Conservation (phyloP, 2,888 invertebrate species). For the Apodemia zela region DNA sequence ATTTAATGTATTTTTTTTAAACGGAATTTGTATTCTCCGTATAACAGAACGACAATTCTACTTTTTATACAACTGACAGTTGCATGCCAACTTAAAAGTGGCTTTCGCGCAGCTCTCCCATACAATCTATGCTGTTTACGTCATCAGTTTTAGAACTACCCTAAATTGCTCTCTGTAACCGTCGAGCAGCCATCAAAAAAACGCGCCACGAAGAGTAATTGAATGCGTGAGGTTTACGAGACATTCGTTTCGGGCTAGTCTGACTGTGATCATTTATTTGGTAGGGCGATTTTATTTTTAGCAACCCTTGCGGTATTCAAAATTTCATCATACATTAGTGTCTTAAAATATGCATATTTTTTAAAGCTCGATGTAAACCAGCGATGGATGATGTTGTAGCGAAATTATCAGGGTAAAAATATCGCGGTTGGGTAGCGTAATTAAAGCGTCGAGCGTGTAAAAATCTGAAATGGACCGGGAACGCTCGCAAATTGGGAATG, state of each 20-base stretch:
- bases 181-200: constrained; percentile 32
- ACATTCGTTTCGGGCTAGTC: constrained; percentile 41
- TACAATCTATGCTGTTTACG: constrained; percentile 5
- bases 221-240: constrained; percentile 47
- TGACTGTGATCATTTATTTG: constrained; percentile 39
- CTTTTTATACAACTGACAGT: background rate
- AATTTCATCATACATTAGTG: background rate
- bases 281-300: constrained; percentile 27
- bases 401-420: constrained; percentile 1
- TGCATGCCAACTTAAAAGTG: background rate
- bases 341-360: background rate
- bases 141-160: constrained; percentile 5
- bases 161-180: constrained; percentile 6
- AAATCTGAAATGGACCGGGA: constrained; percentile 48
- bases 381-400: constrained; percentile 26
- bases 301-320: background rate
- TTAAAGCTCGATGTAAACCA: background rate
- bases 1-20: too few species aligned
- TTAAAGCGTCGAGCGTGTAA: constrained; percentile 42
- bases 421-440: constrained; percentile 32
- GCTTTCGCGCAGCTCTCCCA: background rate
- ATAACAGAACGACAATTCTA: background rate
- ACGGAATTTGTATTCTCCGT: too few species aligned
- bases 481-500: constrained; percentile 46
- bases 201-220: constrained; percentile 42